Percentiles rank a stretch among this genome's conserved stretches.
Conservation (phyloP, 2,797 vertebrate species). For the Myotis findleyi region DNA sequence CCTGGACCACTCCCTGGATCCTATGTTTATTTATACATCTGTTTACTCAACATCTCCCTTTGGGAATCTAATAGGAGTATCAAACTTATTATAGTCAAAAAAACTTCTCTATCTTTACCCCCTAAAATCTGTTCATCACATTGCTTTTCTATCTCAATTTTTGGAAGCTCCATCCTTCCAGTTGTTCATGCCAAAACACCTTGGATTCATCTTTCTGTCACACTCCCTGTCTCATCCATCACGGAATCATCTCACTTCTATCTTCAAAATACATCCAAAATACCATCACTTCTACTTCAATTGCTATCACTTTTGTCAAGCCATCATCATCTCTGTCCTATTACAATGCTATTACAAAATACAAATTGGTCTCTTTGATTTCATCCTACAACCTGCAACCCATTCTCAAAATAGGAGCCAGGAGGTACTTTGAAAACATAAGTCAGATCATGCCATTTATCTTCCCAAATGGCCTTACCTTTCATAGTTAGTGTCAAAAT, state of each 20-base stretch:
- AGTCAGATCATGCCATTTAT: background rate
- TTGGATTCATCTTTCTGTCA: background rate
- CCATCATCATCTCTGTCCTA: background rate
- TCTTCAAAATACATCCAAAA: slow-evolving; percentile 16
- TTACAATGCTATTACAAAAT: background rate
- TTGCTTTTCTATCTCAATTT: background rate
- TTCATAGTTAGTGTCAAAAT: background rate
- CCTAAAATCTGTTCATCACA: background rate
- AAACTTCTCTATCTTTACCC: background rate
- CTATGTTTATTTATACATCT: background rate
- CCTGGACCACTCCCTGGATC: background rate
- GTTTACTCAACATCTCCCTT: background rate
- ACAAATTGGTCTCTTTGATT: background rate
- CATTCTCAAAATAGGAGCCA: background rate
- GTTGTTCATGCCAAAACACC: background rate
- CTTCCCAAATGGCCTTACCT: background rate
- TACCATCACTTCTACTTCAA: background rate
- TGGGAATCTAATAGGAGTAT: background rate
- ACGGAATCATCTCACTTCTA: background rate
- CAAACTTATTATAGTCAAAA: background rate
- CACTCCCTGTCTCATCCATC: background rate
- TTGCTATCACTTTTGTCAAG: background rate
- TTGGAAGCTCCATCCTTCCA: background rate
- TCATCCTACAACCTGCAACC: background rate
- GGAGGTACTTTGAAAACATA: background rate